Evolutionary conservation across 2,888 invertebrate genomes (phyloP).

Genomic region (Spicauda simplicius): DNA sequence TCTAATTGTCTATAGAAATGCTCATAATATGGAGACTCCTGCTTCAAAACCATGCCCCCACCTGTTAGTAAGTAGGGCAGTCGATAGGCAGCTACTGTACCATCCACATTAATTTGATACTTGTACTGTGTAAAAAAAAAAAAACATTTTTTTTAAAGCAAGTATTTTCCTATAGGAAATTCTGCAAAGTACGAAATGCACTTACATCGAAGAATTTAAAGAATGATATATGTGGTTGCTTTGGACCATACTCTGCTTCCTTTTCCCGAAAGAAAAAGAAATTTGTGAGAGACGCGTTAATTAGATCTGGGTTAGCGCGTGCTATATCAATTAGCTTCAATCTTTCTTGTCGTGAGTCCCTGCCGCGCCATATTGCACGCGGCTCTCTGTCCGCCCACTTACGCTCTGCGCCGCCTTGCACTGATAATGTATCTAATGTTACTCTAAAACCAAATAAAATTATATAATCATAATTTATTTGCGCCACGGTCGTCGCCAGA

Average conservation of each 20-base stretch:
- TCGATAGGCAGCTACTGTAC: slow-evolving; percentile 98
- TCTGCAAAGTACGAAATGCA: slow-evolving; percentile 40
- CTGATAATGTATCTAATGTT: slow-evolving; percentile 94
- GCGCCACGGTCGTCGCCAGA: too few relatives aligned
- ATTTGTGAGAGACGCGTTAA: slow-evolving; percentile 96
- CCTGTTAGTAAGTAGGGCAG: slow-evolving; percentile 96
- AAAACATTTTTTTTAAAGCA: too few relatives aligned
- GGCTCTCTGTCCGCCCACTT: slow-evolving; percentile 90
- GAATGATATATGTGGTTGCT: slow-evolving; percentile 93
- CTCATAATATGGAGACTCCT: slow-evolving; percentile 97
- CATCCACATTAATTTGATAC: slow-evolving; percentile 97
- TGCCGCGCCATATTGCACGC: slow-evolving; percentile 95
- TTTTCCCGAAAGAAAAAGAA: slow-evolving; percentile 97
- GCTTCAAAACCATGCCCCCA: slow-evolving; percentile 95
- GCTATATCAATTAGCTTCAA: slow-evolving; percentile 93
- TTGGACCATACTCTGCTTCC: slow-evolving; percentile 93
- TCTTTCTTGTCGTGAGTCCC: slow-evolving; percentile 95
- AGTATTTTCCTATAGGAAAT: too few relatives aligned
- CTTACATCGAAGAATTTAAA: slow-evolving; percentile 97
- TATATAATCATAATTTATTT: background rate
- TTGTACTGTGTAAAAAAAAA: slow-evolving; percentile 89
- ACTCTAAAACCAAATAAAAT: slow-evolving; percentile 84
- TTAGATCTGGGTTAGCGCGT: slow-evolving; percentile 87
- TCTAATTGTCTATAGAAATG: slow-evolving; percentile 93
- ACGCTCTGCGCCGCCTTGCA: slow-evolving; percentile 90